Evolutionary conservation across 2,797 vertebrate genomes (phyloP), one percentile per base, ranked within the genome.

Genomic region (Dermochelys coriacea): DNA sequence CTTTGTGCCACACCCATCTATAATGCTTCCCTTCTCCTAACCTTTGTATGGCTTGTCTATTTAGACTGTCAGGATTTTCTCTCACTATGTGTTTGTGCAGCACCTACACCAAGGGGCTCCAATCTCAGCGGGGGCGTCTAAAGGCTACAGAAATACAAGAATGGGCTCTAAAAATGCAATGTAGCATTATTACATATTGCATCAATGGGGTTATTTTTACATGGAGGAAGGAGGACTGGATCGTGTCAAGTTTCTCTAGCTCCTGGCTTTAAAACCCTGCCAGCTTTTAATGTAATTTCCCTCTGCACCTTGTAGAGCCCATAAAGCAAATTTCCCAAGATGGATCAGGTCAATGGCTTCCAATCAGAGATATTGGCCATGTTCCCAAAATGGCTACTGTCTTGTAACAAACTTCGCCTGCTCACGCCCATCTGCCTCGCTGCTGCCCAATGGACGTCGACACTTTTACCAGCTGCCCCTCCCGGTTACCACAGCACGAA

Each of bases 321-420:
- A 59, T 86, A 93, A 97, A 96, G 97, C 74, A 91, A 94, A 97
- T 97, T 84, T 95, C 94, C 87, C 71, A 8, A 91, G 88, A 94
- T 95, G 95, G 96, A 95, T 90, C 93, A 94, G 95, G 89, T 95
- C 93, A 93, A 47, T 52, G 82, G 93, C 87, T 93, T 34, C 1
- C 2, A 3, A 19, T 90, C 54, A 41, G n/a, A 2, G 84, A 37
- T 94, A 94, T 95, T 49, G 16, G 88, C 96, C 90, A 80, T 10
- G 3, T 8, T 14, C 78, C 61, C 87, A 16, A 77, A 94, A 77
- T 45, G 59, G 86, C 88, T 64, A 25, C 52, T 0, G 55, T 41
- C 78, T 34, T 12, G 4, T 55, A 29, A 75, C 34, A 0, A 80
- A 74, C 55, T 85, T 71, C 19, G 59, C 82, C 81, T 84, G 15